Evolutionary conservation across 2,113 vertebrate species (phyloP).

Genomic region (Microcebus jonahi): DNA sequence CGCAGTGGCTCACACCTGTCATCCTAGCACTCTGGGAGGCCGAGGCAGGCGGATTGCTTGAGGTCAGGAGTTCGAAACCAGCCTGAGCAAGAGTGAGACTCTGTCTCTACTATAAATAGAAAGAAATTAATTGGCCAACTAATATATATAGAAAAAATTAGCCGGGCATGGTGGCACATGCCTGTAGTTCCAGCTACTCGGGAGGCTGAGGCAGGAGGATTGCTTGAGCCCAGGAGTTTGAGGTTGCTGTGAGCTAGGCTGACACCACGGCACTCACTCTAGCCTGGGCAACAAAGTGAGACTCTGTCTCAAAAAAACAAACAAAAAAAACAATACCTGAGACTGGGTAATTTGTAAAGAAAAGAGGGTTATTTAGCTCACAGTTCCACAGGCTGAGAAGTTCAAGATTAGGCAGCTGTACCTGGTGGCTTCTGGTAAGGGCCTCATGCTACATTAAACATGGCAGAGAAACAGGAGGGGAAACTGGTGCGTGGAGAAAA

Average conservation of each 20-base stretch:
- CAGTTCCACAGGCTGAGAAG: background rate
- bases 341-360: too few relatives aligned
- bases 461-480: background rate
- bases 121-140: too few relatives aligned
- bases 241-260: too few relatives aligned
- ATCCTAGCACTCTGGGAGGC: background rate
- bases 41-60: background rate
- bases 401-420: background rate
- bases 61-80: background rate
- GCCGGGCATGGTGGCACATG: too few relatives aligned
- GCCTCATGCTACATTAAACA: background rate
- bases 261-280: too few relatives aligned
- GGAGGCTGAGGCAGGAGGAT: too few relatives aligned
- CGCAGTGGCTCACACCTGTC: accelerated
- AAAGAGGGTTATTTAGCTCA: background rate
- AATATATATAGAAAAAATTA: too few relatives aligned
- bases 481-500: background rate
- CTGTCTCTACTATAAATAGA: background rate
- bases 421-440: background rate
- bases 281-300: too few relatives aligned
- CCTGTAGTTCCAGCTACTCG: too few relatives aligned
- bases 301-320: too few relatives aligned
- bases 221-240: too few relatives aligned
- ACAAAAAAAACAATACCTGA: too few relatives aligned
- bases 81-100: background rate